These are phyloP conservation scores for Acromyrmex echinatior DNA, from an alignment of 1,140 invertebrate species.

Conservation along the genomic window DNA sequence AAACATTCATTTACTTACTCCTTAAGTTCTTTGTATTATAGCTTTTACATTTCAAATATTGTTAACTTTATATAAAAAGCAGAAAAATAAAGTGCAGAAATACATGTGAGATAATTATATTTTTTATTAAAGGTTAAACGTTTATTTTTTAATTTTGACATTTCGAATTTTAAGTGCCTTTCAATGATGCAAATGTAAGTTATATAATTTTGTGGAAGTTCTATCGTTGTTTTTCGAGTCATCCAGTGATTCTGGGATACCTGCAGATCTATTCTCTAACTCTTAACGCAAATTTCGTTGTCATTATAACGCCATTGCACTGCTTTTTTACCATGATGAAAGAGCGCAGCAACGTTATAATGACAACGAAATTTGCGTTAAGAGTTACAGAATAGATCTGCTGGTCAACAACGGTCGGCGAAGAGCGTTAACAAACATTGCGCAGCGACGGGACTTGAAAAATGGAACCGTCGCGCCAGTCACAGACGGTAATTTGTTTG, in stretches of 20 bases:
- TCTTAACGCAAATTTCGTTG: no score
- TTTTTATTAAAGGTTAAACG: neutral
- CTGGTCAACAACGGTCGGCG: neutral
- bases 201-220: neutral
- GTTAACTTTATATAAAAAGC: conserved; percentile 3
- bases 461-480: conserved; percentile 29
- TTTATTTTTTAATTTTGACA: neutral
- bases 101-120: neutral
- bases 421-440: conserved; percentile 17
- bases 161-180: neutral
- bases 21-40: no score
- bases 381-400: no score
- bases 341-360: no score
- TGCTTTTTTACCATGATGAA: no score
- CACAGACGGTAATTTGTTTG: conserved; percentile 49
- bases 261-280: no score
- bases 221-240: neutral
- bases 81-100: neutral
- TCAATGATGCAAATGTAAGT: neutral
- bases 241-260: neutral
- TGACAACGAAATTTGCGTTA: no score
- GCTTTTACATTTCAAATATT: neutral
- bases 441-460: conserved; percentile 27
- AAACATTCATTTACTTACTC: no score
- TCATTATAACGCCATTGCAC: no score